These are phyloP conservation scores for Unio delphinus DNA, from an alignment of 2,888 invertebrate species.

Conservation along the genomic window DNA sequence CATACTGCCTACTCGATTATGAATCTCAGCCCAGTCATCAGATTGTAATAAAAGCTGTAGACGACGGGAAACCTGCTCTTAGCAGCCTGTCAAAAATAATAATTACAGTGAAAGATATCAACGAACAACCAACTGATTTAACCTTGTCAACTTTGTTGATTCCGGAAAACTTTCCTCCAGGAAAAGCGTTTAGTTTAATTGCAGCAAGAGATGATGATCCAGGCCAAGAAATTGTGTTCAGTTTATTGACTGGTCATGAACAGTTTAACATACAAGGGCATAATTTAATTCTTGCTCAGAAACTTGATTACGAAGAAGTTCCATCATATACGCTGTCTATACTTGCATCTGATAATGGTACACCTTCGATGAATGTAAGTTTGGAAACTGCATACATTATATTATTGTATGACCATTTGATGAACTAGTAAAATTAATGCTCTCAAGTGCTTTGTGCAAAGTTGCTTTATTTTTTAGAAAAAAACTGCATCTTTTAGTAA, in stretches of 20 bases:
- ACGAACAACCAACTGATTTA: conserved; percentile 42
- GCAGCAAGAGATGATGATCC: conserved; percentile 37
- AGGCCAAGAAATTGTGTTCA: conserved; percentile 28
- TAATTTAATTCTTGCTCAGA: conserved; percentile 9
- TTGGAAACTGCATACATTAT: too few relatives aligned
- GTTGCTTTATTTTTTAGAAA: too few relatives aligned
- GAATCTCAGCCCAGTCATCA: conserved; percentile 29
- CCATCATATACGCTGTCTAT: conserved; percentile 14
- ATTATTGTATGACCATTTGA: too few relatives aligned
- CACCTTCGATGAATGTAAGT: conserved; percentile 11
- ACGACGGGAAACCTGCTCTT: conserved; percentile 33
- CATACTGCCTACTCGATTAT: conserved; percentile 38
- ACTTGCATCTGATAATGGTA: conserved; percentile 15
- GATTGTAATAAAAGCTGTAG: conserved; percentile 36
- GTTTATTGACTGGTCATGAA: conserved; percentile 13
- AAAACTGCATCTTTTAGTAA: too few relatives aligned
- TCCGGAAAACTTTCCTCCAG: conserved; percentile 7
- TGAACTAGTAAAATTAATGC: too few relatives aligned
- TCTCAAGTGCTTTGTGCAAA: too few relatives aligned
- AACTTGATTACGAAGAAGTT: conserved; percentile 27
- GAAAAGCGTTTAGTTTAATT: conserved; percentile 5
- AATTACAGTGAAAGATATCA: conserved; percentile 37
- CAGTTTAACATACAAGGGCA: conserved; percentile 13
- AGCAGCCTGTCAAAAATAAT: conserved; percentile 23
- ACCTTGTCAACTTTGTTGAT: conserved; percentile 23